Evolutionary conservation across 2,888 invertebrate species (phyloP).

Genomic region (Troides aeacus): DNA sequence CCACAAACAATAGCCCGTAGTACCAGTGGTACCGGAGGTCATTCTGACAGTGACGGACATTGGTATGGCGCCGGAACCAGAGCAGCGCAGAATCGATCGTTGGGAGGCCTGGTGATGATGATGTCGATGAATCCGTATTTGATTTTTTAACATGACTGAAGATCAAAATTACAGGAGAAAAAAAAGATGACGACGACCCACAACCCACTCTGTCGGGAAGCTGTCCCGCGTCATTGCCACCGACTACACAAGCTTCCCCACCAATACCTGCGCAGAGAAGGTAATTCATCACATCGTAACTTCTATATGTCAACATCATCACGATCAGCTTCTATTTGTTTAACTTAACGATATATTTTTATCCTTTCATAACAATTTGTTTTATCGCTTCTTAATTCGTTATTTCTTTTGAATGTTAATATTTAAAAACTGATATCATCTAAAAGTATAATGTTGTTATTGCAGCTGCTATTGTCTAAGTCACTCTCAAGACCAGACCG

Average conservation of each 20-base stretch:
- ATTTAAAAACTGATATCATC: slow-evolving; percentile 46
- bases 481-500: slow-evolving; percentile 74
- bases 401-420: slow-evolving; percentile 26
- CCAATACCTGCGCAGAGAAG: slow-evolving; percentile 76
- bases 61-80: too few species aligned
- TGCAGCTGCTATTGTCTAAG: slow-evolving; percentile 80
- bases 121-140: too few species aligned
- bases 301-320: neutral
- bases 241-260: slow-evolving; percentile 61
- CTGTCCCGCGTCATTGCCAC: slow-evolving; percentile 70
- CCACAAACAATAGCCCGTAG: too few species aligned
- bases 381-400: slow-evolving; percentile 28
- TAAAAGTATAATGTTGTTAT: slow-evolving; percentile 63
- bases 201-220: slow-evolving; percentile 64
- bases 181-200: slow-evolving; percentile 56
- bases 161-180: slow-evolving; percentile 52
- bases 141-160: neutral
- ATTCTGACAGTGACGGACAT: too few species aligned
- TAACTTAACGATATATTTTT: slow-evolving; percentile 20
- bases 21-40: too few species aligned
- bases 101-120: too few species aligned
- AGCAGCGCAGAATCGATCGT: too few species aligned
- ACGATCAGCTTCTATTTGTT: slow-evolving; percentile 23
- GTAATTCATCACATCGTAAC: slow-evolving; percentile 43
- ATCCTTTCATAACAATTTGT: slow-evolving; percentile 28